Evolutionary conservation across 2,113 vertebrate species (phyloP).

Genomic region (Caranx ignobilis): DNA sequence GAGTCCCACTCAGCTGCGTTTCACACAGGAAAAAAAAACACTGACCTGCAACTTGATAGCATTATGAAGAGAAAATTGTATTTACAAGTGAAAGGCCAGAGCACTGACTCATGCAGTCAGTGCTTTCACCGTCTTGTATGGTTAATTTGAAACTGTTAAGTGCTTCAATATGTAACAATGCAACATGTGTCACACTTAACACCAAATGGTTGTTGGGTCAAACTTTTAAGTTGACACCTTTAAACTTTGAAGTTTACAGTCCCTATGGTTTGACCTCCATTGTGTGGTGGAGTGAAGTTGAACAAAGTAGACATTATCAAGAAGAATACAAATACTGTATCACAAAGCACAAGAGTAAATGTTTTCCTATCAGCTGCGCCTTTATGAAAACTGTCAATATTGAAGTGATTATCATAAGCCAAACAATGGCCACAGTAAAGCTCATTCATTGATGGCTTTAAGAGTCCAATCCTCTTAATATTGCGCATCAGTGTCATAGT

Average conservation of each 20-base stretch:
- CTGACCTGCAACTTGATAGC: too few relatives aligned
- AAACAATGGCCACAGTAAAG: not conserved
- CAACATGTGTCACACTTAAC: not conserved
- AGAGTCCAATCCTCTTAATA: not conserved
- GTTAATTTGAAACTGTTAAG: not conserved
- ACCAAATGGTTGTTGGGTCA: not conserved
- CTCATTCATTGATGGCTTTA: not conserved
- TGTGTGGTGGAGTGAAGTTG: not conserved
- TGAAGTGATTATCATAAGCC: not conserved
- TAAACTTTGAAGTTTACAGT: too few relatives aligned
- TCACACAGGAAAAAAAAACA: not conserved
- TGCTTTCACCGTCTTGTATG: not conserved
- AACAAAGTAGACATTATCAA: not conserved
- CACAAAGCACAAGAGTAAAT: not conserved
- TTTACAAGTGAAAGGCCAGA: not conserved
- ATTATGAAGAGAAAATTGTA: not conserved
- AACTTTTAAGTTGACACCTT: not conserved
- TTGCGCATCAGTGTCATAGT: not conserved
- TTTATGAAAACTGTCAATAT: not conserved
- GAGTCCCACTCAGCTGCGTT: not conserved
- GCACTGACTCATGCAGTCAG: not conserved
- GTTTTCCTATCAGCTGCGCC: not conserved
- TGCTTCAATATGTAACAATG: not conserved
- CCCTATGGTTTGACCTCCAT: not conserved
- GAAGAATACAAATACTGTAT: not conserved